Evolutionary conservation across 2,113 vertebrate species (phyloP).

Genomic region (Macrotus californicus): DNA sequence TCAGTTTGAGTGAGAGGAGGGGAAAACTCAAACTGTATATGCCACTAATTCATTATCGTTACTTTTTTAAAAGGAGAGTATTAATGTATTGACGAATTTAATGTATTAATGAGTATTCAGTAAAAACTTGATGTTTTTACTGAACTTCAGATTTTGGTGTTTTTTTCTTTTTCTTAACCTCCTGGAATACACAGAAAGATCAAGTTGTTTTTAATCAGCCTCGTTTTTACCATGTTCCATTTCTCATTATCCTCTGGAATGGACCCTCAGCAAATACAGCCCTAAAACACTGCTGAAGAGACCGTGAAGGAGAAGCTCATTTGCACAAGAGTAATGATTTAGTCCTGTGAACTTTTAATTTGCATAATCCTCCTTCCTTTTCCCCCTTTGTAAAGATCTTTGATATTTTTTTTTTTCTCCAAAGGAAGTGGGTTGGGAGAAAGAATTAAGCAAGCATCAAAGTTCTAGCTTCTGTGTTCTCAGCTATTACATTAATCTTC

Average conservation of each 20-base stretch:
- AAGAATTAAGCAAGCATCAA: conserved; percentile 69
- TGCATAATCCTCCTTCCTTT: conserved; percentile 61
- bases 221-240: neutral
- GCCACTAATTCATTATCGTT: neutral
- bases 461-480: conserved; percentile 63
- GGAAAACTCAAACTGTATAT: rapidly evolving
- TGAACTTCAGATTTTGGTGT: neutral
- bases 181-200: neutral
- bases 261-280: conserved; percentile 13
- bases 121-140: neutral
- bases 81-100: neutral
- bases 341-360: conserved; percentile 58
- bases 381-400: conserved; percentile 29
- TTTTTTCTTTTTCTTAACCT: neutral
- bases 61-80: neutral
- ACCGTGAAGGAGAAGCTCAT: conserved; percentile 26
- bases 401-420: conserved; percentile 56
- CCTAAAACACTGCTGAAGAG: conserved; percentile 25
- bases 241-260: conserved; percentile 30
- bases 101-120: neutral
- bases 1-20: too few relatives aligned
- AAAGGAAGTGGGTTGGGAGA: conserved; percentile 56
- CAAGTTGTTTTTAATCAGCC: neutral
- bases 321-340: conserved; percentile 59
- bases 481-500: conserved; percentile 73